These are phyloP conservation scores for Oreochromis spilurus DNA, from an alignment of 2,113 vertebrate species.

Conservation along the genomic window DNA sequence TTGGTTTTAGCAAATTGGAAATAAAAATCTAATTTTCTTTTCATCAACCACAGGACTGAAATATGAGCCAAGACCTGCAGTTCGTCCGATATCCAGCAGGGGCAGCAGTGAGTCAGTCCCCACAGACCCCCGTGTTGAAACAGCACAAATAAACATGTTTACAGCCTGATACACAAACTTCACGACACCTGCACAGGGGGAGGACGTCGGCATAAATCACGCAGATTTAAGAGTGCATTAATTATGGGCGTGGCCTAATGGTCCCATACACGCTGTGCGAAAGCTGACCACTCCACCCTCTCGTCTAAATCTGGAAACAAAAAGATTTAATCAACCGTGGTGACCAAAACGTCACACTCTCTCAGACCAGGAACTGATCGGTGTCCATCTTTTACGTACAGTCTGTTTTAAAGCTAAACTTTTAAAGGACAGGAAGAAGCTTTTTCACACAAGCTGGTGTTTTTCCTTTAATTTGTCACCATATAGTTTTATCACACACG, in stretches of 20 bases:
- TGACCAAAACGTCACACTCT: background rate
- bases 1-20: background rate
- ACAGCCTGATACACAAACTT: background rate
- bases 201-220: background rate
- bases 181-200: background rate
- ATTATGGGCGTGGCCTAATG: background rate
- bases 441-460: fast-evolving
- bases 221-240: background rate
- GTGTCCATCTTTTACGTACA: background rate
- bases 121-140: background rate
- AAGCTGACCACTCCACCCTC: background rate
- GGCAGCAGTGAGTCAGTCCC: background rate
- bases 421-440: background rate
- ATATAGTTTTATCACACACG: background rate
- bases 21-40: background rate
- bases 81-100: background rate
- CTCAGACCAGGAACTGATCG: background rate
- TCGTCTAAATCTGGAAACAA: background rate
- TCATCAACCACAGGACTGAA: background rate
- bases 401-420: background rate
- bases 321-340: background rate
- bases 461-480: background rate
- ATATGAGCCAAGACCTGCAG: background rate
- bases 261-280: background rate
- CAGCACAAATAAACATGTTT: background rate